phyloP scores from a whole-genome alignment of 2,797 vertebrate genomes.

The Kryptopterus vitreolus region DNA sequence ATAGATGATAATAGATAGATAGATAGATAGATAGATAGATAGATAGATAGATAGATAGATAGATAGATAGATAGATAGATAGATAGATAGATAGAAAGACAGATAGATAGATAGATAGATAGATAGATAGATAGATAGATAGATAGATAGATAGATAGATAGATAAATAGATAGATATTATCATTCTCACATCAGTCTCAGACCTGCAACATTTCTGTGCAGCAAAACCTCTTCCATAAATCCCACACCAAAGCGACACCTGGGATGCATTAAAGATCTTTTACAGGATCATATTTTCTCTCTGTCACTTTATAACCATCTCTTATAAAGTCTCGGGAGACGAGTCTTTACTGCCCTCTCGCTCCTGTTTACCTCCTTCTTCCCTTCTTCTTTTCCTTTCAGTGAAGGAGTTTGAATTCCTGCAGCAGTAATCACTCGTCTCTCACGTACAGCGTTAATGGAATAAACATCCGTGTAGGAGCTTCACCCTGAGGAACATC shows the following conservation, averaged over 20 bases:
- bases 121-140: too few relatives aligned
- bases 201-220: neutral
- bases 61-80: too few relatives aligned
- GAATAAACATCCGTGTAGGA: neutral
- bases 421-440: neutral
- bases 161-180: too few relatives aligned
- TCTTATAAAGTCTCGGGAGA: conserved; percentile 14
- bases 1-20: too few relatives aligned
- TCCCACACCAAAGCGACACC: neutral
- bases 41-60: too few relatives aligned
- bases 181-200: too few relatives aligned
- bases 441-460: too few relatives aligned
- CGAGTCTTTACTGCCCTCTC: conserved; percentile 19
- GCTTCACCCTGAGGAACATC: too few relatives aligned
- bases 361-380: conserved; percentile 29
- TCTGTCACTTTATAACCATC: neutral
- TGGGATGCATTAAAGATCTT: neutral
- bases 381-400: neutral
- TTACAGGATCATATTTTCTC: conserved; percentile 11
- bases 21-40: too few relatives aligned
- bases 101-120: too few relatives aligned
- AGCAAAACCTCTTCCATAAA: conserved; percentile 5
- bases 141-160: too few relatives aligned
- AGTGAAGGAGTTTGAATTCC: neutral
- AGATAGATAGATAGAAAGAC: too few relatives aligned